Percentiles rank a stretch among this genome's conserved stretches.
Evolutionary conservation across 2,797 vertebrate species (phyloP).

Genomic region (Poeciliopsis turneri): DNA sequence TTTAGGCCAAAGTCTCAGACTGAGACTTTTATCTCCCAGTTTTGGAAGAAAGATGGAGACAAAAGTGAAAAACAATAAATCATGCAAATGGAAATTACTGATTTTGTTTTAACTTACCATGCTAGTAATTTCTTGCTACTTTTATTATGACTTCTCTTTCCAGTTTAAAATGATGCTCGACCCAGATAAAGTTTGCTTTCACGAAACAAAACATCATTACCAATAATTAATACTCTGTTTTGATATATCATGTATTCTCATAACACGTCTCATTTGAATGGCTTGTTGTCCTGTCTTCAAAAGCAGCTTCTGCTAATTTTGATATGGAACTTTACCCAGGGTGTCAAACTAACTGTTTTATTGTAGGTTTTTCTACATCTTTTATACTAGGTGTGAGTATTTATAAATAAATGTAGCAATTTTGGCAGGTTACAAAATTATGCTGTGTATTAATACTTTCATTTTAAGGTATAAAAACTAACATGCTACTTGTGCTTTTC

Average conservation of each 20-base stretch:
- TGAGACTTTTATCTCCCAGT: too few relatives aligned
- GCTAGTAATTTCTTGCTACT: background rate
- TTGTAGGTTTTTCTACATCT: background rate
- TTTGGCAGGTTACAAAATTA: background rate
- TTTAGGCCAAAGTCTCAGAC: too few relatives aligned
- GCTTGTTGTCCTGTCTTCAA: background rate
- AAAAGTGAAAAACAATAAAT: too few relatives aligned
- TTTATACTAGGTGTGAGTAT: background rate
- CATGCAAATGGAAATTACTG: too few relatives aligned
- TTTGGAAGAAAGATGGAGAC: too few relatives aligned
- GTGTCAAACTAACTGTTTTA: background rate
- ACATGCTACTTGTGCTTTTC: background rate
- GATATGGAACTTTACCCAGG: background rate
- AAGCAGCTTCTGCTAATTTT: background rate
- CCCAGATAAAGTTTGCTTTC: constrained; percentile 21
- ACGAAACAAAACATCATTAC: background rate
- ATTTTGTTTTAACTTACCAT: too few relatives aligned
- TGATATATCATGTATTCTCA: background rate
- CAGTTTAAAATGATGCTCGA: constrained; percentile 38
- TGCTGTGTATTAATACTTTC: background rate
- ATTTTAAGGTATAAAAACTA: background rate
- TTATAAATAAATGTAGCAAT: background rate
- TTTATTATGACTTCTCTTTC: constrained; percentile 49
- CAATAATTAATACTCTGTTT: background rate
- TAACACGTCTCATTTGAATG: background rate